Percentiles rank a stretch among this genome's conserved stretches.
These are phyloP conservation scores for Polylopha cassiicola DNA, from an alignment of 2,888 invertebrate species.

Conservation along the genomic window DNA sequence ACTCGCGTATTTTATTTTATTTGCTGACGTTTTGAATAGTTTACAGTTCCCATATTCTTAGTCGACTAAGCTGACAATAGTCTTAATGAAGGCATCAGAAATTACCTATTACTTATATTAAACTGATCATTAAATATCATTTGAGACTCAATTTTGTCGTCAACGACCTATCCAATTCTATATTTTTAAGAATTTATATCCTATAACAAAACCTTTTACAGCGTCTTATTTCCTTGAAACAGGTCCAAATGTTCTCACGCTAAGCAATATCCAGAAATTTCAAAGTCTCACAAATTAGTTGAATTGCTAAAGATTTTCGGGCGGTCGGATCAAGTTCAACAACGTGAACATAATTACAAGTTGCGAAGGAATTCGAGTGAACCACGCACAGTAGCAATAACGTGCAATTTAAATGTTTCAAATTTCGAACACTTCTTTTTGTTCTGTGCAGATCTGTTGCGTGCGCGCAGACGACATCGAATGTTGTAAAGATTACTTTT, in stretches of 20 bases:
- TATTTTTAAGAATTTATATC: too few species aligned
- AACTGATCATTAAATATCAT: too few species aligned
- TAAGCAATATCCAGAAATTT: constrained; percentile 40
- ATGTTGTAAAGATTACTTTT: too few species aligned
- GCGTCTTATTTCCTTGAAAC: constrained; percentile 19
- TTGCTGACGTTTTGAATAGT: too few species aligned
- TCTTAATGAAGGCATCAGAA: too few species aligned
- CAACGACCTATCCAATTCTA: too few species aligned
- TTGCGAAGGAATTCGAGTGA: constrained; percentile 58
- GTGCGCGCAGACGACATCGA: constrained; percentile 35
- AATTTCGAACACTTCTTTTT: constrained; percentile 61
- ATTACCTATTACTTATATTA: too few species aligned
- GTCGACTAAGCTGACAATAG: too few species aligned
- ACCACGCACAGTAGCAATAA: constrained; percentile 71
- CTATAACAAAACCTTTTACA: too few species aligned
- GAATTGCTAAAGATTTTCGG: constrained; percentile 53
- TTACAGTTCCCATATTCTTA: too few species aligned
- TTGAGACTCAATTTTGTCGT: too few species aligned
- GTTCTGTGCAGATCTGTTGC: constrained; percentile 32
- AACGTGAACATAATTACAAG: constrained; percentile 62
- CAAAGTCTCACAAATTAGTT: constrained; percentile 69
- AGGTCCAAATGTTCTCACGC: constrained; percentile 62
- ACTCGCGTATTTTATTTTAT: too few species aligned
- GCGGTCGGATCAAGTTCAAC: constrained; percentile 54
- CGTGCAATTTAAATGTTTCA: constrained; percentile 76